These are phyloP conservation scores for Steinernema scapterisci DNA, from an alignment of 2,888 invertebrate genomes.

Conservation along the genomic window DNA sequence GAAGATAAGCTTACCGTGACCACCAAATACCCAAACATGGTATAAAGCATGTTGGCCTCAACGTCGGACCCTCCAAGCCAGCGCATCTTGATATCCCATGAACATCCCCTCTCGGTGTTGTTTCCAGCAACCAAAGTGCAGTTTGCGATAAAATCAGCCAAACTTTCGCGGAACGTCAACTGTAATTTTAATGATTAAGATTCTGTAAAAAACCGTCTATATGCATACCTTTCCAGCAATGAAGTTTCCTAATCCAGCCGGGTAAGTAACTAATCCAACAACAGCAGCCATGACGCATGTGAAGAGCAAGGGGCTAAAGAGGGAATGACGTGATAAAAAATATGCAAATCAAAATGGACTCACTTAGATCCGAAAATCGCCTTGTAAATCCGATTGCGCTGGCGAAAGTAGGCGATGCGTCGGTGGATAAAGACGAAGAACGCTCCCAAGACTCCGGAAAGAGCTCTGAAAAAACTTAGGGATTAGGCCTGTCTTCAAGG, in stretches of 20 bases:
- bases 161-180: slow-evolving; percentile 53
- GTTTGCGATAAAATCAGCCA: slow-evolving; percentile 49
- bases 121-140: slow-evolving; percentile 51
- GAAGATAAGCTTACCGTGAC: slow-evolving; percentile 48
- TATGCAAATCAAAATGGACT: background rate
- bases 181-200: slow-evolving; percentile 34
- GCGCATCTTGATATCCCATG: slow-evolving; percentile 41
- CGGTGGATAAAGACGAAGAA: slow-evolving; percentile 48
- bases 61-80: slow-evolving; percentile 36
- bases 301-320: slow-evolving; percentile 48
- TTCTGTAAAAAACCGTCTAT: background rate
- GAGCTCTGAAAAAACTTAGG: slow-evolving; percentile 39
- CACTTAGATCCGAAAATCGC: slow-evolving; percentile 49
- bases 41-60: slow-evolving; percentile 42
- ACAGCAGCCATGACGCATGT: slow-evolving; percentile 54
- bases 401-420: slow-evolving; percentile 45
- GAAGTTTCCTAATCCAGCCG: slow-evolving; percentile 89
- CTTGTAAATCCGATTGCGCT: slow-evolving; percentile 44
- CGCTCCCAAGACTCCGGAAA: slow-evolving; percentile 52
- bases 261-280: slow-evolving; percentile 80
- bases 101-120: slow-evolving; percentile 39
- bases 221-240: slow-evolving; percentile 70
- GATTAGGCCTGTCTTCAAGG: background rate
- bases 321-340: background rate
- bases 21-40: slow-evolving; percentile 47